phyloP scores from a whole-genome alignment of 2,888 invertebrate genomes.

The Muscina levida region DNA sequence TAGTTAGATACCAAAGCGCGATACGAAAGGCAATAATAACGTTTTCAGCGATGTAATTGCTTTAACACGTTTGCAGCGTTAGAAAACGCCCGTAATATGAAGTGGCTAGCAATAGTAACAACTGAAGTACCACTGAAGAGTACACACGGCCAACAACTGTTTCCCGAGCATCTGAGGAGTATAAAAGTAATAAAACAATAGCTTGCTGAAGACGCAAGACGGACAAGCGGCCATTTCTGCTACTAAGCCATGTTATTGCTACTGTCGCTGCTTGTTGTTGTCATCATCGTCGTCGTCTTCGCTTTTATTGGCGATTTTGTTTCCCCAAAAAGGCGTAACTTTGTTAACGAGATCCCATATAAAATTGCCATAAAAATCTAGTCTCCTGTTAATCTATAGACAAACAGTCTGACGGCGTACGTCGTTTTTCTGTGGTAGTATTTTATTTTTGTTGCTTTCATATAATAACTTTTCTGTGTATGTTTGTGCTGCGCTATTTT shows the following conservation, averaged over 20 bases:
- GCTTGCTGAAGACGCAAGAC: not conserved
- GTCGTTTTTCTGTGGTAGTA: slow-evolving; percentile 39
- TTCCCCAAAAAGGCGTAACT: slow-evolving; percentile 49
- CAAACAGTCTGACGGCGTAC: slow-evolving; percentile 21
- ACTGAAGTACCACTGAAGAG: slow-evolving; percentile 3
- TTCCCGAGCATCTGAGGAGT: slow-evolving; percentile 8
- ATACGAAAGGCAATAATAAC: not conserved
- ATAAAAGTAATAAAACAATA: slow-evolving; percentile 40
- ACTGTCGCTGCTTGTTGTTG: not conserved
- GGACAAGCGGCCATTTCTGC: not conserved
- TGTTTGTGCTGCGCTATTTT: not conserved
- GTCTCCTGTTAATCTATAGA: not conserved
- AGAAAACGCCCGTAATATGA: slow-evolving; percentile 22
- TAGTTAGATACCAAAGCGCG: not conserved
- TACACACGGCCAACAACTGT: too few species aligned
- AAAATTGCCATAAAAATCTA: slow-evolving; percentile 38
- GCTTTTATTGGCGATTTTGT: slow-evolving; percentile 47
- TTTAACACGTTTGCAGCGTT: slow-evolving; percentile 46
- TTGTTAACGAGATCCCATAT: slow-evolving; percentile 35
- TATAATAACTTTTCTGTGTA: not conserved
- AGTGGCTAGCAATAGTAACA: slow-evolving; percentile 4
- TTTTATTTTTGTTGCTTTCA: slow-evolving; percentile 32
- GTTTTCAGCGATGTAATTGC: slow-evolving; percentile 47
- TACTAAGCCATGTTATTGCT: not conserved
- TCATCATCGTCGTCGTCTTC: not conserved